Evolutionary conservation across 2,888 invertebrate species (phyloP).

Genomic region (Drosophila nr. fundita): DNA sequence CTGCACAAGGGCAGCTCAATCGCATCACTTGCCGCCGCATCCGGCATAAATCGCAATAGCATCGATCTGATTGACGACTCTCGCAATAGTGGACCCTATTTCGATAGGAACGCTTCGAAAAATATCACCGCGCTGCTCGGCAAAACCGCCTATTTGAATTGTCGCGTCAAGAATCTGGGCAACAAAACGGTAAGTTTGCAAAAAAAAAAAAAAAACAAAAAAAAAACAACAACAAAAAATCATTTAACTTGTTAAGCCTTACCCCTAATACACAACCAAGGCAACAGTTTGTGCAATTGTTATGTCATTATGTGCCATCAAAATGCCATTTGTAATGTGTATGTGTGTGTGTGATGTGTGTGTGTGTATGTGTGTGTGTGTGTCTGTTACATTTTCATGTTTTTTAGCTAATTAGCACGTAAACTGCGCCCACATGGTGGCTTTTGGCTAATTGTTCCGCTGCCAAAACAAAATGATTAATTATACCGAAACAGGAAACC

Average conservation of each 20-base stretch:
- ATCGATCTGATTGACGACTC: slow-evolving; percentile 85
- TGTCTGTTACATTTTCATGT: slow-evolving; percentile 36
- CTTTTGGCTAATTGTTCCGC: slow-evolving; percentile 76
- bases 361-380: slow-evolving; percentile 1
- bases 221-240: too few species aligned
- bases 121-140: slow-evolving; percentile 93
- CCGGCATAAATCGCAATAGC: slow-evolving; percentile 79
- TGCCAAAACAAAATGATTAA: slow-evolving; percentile 79
- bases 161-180: slow-evolving; percentile 95
- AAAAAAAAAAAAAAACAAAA: not conserved
- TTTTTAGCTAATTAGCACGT: slow-evolving; percentile 77
- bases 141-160: slow-evolving; percentile 95
- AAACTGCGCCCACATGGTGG: slow-evolving; percentile 72
- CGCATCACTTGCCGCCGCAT: slow-evolving; percentile 49
- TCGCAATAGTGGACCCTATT: slow-evolving; percentile 89
- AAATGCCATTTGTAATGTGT: slow-evolving; percentile 63
- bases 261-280: not conserved
- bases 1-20: slow-evolving; percentile 66
- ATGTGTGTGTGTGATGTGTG: not conserved
- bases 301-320: slow-evolving; percentile 67
- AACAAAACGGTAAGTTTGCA: slow-evolving; percentile 93
- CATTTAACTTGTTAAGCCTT: not conserved
- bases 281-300: slow-evolving; percentile 57
- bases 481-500: slow-evolving; percentile 80
- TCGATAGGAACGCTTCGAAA: slow-evolving; percentile 90